Base-by-base conservation (phyloP, 2,888 invertebrate genomes). In the Caenorhabditis afra region DNA sequence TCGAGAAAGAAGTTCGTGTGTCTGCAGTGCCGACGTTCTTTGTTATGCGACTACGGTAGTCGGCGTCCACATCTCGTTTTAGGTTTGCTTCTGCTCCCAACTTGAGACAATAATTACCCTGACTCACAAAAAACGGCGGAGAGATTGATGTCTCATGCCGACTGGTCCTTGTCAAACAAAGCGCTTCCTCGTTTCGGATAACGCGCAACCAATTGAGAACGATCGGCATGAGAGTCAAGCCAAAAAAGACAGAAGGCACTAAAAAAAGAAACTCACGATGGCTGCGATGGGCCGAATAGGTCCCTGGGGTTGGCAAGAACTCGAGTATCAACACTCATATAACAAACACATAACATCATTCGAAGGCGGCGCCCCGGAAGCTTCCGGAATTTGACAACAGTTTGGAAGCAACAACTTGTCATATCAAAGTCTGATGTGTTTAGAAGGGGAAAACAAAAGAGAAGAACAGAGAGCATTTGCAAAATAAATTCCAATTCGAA, bases 301-400 rank as follows among this genome's bases (percentile, higher is more conserved):
- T 73, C 73, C 73, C 73, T 20, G 12, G 73, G 45, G 73, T 11
- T 16, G 44, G 11, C n/a, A 58, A 73, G 64, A 73, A 73, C 73
- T 73, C 64, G 64, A 64, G 73, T 73, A 73, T 73, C 73, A 73
- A 73, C 73, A 73, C 73, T 73, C 55, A 73, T 58, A 73, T 73
- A 73, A 73, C 73, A 73, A 73, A 64, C 73, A 64, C 73, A 73
- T 73, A 73, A 73, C 73, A 73, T 73, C 64, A 73, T 73, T 50
- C 57, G 23, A 49, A 62, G 37, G 53, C 39, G 58, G 58, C 67
- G 66, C 53, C 45, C 45, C 44, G 55, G 16, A 35, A 23, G 59
- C 52, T 59, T 68, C 52, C 45, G 16, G 53, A 61, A 61, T 61
- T 55, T 59, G 61, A 70, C 70, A 61, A 70, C 45, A 70, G 61